These are phyloP conservation scores for Oconnorella tubifera DNA, from an alignment of 2,888 invertebrate genomes.

Conservation along the genomic window DNA sequence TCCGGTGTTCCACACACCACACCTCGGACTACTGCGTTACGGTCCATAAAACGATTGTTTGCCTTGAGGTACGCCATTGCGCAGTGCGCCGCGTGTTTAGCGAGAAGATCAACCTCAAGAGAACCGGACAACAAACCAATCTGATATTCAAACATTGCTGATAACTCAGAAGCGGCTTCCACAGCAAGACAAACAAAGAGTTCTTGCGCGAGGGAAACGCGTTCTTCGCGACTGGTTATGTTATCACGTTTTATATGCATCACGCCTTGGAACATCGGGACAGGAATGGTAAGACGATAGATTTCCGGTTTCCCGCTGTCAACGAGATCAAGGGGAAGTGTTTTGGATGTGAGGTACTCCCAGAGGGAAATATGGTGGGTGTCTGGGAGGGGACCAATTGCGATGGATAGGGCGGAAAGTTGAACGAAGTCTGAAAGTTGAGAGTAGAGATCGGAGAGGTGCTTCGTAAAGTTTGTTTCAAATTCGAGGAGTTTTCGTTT, in stretches of 20 bases:
- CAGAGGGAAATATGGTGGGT: constrained; percentile 23
- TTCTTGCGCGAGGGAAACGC: constrained; percentile 27
- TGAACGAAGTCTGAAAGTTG: constrained; percentile 25
- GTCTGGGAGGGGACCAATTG: constrained; percentile 12
- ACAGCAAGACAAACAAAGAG: constrained; percentile 26
- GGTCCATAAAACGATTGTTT: constrained; percentile 27
- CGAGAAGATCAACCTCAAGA: constrained; percentile 28
- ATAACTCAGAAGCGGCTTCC: constrained; percentile 32
- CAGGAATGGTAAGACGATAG: constrained; percentile 25
- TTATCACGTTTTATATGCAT: constrained; percentile 22
- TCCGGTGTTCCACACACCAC: constrained; percentile 21
- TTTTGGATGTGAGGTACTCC: constrained; percentile 23
- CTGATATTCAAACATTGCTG: constrained; percentile 35
- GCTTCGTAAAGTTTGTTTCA: constrained; percentile 28
- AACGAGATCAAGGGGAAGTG: constrained; percentile 22
- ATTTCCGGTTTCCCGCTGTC: not conserved
- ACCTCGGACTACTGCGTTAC: constrained; percentile 29
- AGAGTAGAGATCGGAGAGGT: constrained; percentile 24
- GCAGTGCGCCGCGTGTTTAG: constrained; percentile 33
- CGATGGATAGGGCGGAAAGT: constrained; percentile 26
- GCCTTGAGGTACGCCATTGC: constrained; percentile 27
- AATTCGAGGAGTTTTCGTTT: constrained; percentile 25
- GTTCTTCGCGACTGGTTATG: constrained; percentile 14
- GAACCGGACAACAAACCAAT: constrained; percentile 28
- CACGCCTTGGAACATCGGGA: constrained; percentile 20